Base-by-base conservation (phyloP, 92 coral and sea anemone genomes). In the Meandrina meandrites region DNA sequence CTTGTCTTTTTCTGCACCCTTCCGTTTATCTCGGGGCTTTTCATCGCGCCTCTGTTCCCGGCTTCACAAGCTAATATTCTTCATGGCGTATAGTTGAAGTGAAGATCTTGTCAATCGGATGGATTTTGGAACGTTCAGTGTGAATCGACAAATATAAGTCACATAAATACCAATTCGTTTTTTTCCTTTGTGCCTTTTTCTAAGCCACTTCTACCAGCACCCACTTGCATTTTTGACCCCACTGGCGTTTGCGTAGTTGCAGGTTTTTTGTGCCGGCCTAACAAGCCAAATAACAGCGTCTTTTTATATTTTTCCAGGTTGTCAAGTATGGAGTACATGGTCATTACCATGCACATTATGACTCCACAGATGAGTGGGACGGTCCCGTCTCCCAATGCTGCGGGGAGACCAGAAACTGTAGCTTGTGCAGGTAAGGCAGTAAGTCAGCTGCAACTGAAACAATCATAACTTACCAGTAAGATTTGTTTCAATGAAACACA, bases 291-390 rank as follows among this genome's bases (percentile, higher is more conserved):
- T 73, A 4, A 73, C 24, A 34, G 13, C 1, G 6, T 19, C 28
- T 58, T 40, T 62, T 70, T 21, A 5, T 31, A 7, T 82, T 77
- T 88, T 83, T 3, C 27, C 80, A 93, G 95, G 93, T 93, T 75
- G 95, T 93, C 21, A 91, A 87, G 37, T 93, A 93, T 87, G 80
- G 90, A 31, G 86, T 90, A 8, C 74, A 90, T 51, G 95, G 95
- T 62, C 95, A 93, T 85, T 90, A 87, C 48, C 93, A 93, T 48
- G 95, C 94, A 16, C 95, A 93, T 78, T 93, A 93, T 71, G 95
- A 93, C 69, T 93, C 95, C 27, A 81, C 93, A 70, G 28, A 28
- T 18, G 60, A 82, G 37, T 36, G 78, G 35, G 82, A 91, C 27
- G 81, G 80, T 40, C 58, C 32, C 7, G 78, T 57, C 37, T 84